Base-by-base conservation (phyloP, 2,113 vertebrate species). In the Bufo gargarizans region DNA sequence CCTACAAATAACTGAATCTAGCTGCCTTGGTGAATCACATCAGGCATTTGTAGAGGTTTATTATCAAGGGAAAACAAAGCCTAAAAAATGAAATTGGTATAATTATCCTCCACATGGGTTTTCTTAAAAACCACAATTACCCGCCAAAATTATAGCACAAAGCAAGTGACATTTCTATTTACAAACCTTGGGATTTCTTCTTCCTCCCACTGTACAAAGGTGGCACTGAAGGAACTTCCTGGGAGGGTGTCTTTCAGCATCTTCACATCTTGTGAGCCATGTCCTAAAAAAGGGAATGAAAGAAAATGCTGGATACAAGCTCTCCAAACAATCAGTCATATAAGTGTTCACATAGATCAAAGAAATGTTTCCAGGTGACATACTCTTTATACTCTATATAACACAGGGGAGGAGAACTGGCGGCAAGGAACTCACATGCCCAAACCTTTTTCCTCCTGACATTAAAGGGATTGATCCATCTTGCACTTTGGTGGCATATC, bases 111-210 rank as follows among this genome's bases (percentile, higher is more conserved):
- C 19, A 45, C 22, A 43, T 16, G 19, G 6, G 22, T 6, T 16
- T 17, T 1, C 58, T 43, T 61, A 61, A 47, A 59, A 81, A 19
- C 56, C 79, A 61, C 8, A 61, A 43, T 81, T 61, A 81, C 33
- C 61, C 5, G 13, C 3, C n/a, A 19, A 17, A 81, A 47, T 17
- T 59, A 53, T 10, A 81, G 16, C 9, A 61, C 43, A 19, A 81
- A 11, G n/a, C 9, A 56, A 58, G 20, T 13, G 10, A 65, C 16
- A 6, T 7, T 53, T 45, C 49, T 78, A 20, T 77, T 67, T 69
- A n/a, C 97, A 94, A 90, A 99, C 98, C 97, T 97, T 92, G 98
- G 97, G 92, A 99, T 93, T 90, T 96, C 91, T 67, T 96, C 94
- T 91, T 97, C 96, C 89, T 98, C 96, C 98, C 97, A 99, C 85